Conservation (phyloP, 2,113 vertebrate species). For the Prietella phreatophila region DNA sequence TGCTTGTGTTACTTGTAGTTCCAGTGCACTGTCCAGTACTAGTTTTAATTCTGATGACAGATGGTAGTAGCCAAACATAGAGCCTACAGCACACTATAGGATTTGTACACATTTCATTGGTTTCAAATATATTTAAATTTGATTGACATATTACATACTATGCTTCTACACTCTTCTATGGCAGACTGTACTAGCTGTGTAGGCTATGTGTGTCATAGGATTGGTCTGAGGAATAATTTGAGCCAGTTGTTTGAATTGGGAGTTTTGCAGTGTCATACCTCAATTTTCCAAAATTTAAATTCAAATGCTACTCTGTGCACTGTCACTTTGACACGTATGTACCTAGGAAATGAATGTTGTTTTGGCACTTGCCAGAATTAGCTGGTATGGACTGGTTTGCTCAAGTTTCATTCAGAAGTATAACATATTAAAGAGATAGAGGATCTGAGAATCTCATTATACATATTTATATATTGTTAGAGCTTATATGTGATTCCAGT, state of each 20-base stretch:
- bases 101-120: background rate
- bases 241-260: background rate
- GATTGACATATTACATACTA: background rate
- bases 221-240: background rate
- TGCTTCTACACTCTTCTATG: background rate
- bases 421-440: background rate
- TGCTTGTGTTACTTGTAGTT: background rate
- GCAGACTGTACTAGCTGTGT: background rate
- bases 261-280: background rate
- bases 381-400: background rate
- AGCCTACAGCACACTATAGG: background rate
- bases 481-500: background rate
- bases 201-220: background rate
- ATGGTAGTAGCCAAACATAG: background rate
- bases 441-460: background rate
- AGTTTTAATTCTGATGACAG: background rate
- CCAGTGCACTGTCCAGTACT: background rate
- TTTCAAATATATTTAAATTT: background rate
- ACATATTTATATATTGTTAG: background rate
- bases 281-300: background rate
- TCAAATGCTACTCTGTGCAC: background rate
- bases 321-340: background rate
- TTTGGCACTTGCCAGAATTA: conserved; percentile 21
- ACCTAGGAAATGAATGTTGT: background rate
- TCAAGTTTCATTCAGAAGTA: background rate